These are phyloP conservation scores for Solenodon paradoxus DNA, from an alignment of 2,113 vertebrate genomes.

Conservation along the genomic window DNA sequence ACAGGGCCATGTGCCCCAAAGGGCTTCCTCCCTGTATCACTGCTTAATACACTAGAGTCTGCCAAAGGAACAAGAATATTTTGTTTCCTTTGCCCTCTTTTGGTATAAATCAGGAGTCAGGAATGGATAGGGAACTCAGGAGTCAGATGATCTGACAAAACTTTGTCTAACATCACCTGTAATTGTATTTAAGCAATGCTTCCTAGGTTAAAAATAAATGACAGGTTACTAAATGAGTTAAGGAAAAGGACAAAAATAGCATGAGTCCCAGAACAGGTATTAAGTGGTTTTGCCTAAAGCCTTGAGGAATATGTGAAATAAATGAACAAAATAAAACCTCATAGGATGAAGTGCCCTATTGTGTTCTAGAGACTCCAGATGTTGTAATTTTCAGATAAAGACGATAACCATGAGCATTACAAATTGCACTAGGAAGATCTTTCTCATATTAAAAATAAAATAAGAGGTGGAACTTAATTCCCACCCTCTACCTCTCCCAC, in stretches of 20 bases:
- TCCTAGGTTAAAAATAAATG: neutral
- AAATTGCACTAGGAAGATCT: neutral
- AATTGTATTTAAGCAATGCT: neutral
- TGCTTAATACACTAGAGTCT: neutral
- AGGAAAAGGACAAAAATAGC: neutral
- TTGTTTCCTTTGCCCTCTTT: neutral
- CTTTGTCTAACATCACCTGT: neutral
- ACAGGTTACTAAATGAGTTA: too few relatives aligned
- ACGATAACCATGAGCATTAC: neutral
- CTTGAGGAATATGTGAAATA: neutral
- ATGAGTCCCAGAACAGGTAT: neutral
- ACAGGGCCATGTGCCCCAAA: accelerated
- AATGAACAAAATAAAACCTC: neutral
- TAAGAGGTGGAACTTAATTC: neutral
- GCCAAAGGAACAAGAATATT: neutral
- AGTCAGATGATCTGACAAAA: neutral
- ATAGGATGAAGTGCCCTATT: neutral
- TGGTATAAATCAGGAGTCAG: neutral
- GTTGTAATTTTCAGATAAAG: neutral
- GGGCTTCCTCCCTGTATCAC: neutral
- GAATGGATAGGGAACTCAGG: neutral
- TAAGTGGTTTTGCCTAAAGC: neutral
- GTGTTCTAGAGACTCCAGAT: neutral
- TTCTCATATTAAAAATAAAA: neutral
- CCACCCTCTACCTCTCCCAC: neutral